Evolutionary conservation across 2,113 vertebrate genomes (phyloP), one percentile per base, ranked within the genome.

Genomic region (Junco hyemalis): DNA sequence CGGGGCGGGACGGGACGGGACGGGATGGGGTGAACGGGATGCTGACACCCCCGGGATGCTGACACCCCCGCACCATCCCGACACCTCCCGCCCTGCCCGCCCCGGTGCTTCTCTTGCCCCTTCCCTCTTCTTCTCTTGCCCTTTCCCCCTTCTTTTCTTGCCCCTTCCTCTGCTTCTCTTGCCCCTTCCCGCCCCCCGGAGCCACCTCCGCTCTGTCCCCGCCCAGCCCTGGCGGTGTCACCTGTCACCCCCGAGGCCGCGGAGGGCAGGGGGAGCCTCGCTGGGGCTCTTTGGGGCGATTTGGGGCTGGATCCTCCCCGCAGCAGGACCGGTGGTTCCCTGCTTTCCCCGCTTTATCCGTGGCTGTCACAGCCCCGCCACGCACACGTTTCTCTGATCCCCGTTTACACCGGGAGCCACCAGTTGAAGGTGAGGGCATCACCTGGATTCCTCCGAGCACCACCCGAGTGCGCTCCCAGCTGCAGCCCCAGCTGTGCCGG

Each of bases 371-470:
- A 17, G 47, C 38, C 50, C 59, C 1, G 26, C 36, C 68, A 3
- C 0, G 25, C 36, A 0, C 12, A 0, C 1, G 0, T 25, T 60
- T 6, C 35, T 26, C 56, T 1, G 5, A 33, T n/a, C 28, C 28
- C 13, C 33, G 47, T 38, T 53, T 2, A 5, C 3, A 4, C 15
- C 1, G 18, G 29, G 11, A 79, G 24, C 42, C 4, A 2, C n/a
- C 14, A 5, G 25, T 22, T 11, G 33, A 31, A 42, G 40, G 40
- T 8, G 36, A 3, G 1, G 2, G 5, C 38, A 16, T 4, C 60
- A 2, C 40, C 47, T 5, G 1, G 1, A 3, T 40, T 22, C 68
- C 50, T 33, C 63, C 11, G 2, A 26, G 40, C 16, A 1, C 56
- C 31, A 0, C 71, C 12, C 14, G 18, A 9, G 23, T 2, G 36